Base-by-base conservation (phyloP, 2,113 vertebrate species). In the Cheilinus undulatus region DNA sequence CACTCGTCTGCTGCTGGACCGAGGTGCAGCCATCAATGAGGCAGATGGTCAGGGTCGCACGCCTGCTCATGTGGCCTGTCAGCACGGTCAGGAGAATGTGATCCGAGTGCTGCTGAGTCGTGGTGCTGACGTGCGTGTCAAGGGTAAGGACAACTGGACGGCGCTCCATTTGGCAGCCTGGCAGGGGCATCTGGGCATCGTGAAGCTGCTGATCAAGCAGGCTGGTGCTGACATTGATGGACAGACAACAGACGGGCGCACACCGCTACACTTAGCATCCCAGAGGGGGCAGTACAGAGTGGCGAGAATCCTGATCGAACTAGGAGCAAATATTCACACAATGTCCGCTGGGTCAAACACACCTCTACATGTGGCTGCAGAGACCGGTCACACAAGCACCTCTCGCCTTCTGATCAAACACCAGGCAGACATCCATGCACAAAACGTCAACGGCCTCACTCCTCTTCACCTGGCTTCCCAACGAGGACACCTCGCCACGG, bases 301-400 rank as follows among this genome's bases (percentile, higher is more conserved):
- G 2, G 97, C 97, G 3, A 95, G 98, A 12, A 92, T 97, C 23
- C 95, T 99, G 49, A 94, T 97, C 3, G 97, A 99, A 84, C 92
- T 98, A 3, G 90, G 91, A 28, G 95, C 94, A 0, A 86, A 95
- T 0, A 89, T 98, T 19, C 90, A 93, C n/a, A n/a, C 93, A 5
- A 58, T n/a, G 0, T 93, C 92, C 0, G 43, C 22, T 0, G 93
- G 91, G 17, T 71, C 85, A 0, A 94, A 95, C 81, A 95, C 95
- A 0, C 94, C 97, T 0, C 93, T 99, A 1, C 97, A 99, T 3
- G 91, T 98, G 2, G 97, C 98, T 0, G 96, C 97, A 0, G 96
- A 97, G 71, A 98, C 96, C 0, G 97, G 97, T 26, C 97, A 99
- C 90, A 98, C 98, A 0, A 98, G 98, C 91, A 99, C 97, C 0